Base-by-base conservation (phyloP, 2,888 invertebrate genomes). In the Mechanitis messenoides region DNA sequence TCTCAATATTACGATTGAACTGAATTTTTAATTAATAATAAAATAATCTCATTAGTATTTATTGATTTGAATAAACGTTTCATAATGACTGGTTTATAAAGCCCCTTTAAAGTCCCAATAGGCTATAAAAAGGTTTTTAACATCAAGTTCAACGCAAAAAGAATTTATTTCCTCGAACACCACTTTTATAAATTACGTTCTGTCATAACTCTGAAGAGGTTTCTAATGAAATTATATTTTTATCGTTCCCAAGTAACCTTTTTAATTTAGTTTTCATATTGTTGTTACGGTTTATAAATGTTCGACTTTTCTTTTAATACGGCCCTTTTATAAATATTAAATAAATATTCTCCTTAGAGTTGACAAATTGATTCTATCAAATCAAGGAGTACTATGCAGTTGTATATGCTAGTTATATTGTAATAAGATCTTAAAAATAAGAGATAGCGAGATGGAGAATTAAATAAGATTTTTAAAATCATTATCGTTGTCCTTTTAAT, bases 171-270 rank as follows among this genome's bases (percentile, higher is more conserved):
- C 60, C 65, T 60, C 55, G 62, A 64, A 64, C 65, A 61, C 54
- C 64, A 62, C 66, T 62, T 61, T 62, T 64, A 58, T 61, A 68
- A 68, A 68, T 68, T 68, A 64, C 66, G 58, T 66, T 64, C 58
- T 62, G 62, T 60, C 64, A 62, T 66, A 68, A 64, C 62, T 66
- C 58, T 54, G 59, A 63, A 66, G 68, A 64, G 65, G 53, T 57
- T 58, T 60, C 50, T 68, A 66, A 64, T 66, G 61, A 66, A 68
- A 66, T 68, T 66, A 68, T 68, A 60, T 64, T 68, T 66, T 65
- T 62, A 68, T 64, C 62, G 62, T 57, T 65, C 56, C 62, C 61
- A 46, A 33, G 56, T 53, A 62, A 62, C 55, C 60, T 55, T 63
- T 66, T 64, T 59, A 64, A 66, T 64, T 59, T 63, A 58, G 42